Evolutionary conservation across 2,797 vertebrate genomes (phyloP).

Genomic region (Syndactyla subalaris): DNA sequence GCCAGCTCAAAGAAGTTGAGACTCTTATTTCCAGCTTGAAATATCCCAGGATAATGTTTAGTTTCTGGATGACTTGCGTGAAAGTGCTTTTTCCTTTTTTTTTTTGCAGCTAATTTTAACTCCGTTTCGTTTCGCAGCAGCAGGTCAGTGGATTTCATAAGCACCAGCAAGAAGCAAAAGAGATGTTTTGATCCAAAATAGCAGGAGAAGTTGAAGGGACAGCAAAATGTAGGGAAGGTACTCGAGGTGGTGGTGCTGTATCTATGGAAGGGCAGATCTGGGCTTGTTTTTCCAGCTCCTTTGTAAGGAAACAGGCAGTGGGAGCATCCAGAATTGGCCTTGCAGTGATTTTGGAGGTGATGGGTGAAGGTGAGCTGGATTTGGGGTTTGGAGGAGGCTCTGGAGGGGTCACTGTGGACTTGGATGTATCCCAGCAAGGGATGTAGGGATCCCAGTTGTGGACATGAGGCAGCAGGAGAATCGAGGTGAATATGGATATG

Average conservation of each 20-base stretch:
- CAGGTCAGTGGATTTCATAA: conserved; percentile 4
- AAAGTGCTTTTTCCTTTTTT: background rate
- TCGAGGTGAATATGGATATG: fast-evolving
- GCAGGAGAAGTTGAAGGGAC: background rate
- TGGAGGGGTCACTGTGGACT: background rate
- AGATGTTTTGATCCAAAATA: background rate
- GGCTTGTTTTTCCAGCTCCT: background rate
- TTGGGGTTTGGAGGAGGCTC: background rate
- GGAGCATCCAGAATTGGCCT: background rate
- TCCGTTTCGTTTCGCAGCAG: background rate
- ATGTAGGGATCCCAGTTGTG: fast-evolving
- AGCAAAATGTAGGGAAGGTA: background rate
- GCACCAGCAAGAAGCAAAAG: background rate
- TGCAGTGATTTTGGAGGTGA: background rate
- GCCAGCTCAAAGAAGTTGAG: conserved; percentile 16
- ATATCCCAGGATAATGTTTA: conserved; percentile 41
- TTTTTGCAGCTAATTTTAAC: conserved; percentile 51
- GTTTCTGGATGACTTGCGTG: conserved; percentile 35
- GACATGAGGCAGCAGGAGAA: background rate
- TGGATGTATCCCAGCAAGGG: fast-evolving
- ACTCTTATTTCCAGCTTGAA: conserved; percentile 63
- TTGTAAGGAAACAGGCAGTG: background rate
- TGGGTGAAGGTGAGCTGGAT: background rate
- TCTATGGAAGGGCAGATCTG: fast-evolving
- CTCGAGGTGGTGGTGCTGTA: background rate